These are phyloP conservation scores for Amorpha juglandis DNA, from an alignment of 2,888 invertebrate species.

Conservation along the genomic window DNA sequence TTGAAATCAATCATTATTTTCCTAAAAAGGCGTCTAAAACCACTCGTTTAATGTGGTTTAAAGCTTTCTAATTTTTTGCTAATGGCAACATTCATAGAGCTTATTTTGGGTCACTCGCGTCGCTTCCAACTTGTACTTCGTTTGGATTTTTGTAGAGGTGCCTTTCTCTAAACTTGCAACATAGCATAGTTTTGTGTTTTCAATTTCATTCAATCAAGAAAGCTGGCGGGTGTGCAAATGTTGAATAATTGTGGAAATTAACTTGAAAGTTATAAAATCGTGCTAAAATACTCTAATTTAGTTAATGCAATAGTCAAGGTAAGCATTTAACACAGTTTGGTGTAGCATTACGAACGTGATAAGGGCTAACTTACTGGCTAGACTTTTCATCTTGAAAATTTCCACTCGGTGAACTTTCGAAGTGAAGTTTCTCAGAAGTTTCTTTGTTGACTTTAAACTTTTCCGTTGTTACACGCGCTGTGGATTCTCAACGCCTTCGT, in stretches of 20 bases:
- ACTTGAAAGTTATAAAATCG: slow-evolving; percentile 55
- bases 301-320: slow-evolving; percentile 82
- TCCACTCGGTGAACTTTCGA: slow-evolving; percentile 81
- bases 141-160: slow-evolving; percentile 80
- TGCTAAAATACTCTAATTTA: slow-evolving; percentile 60
- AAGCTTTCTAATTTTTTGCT: slow-evolving; percentile 65
- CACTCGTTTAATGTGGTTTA: slow-evolving; percentile 36
- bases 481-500: slow-evolving; percentile 57
- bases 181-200: slow-evolving; percentile 81
- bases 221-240: slow-evolving; percentile 84
- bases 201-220: slow-evolving; percentile 75
- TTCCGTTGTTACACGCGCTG: slow-evolving; percentile 58
- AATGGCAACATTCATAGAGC: slow-evolving; percentile 78
- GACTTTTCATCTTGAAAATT: slow-evolving; percentile 85
- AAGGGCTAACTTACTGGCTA: slow-evolving; percentile 72
- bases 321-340: slow-evolving; percentile 60
- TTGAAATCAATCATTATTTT: background rate
- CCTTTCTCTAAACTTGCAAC: slow-evolving; percentile 84
- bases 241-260: slow-evolving; percentile 65
- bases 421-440: slow-evolving; percentile 78
- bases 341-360: slow-evolving; percentile 59
- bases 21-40: background rate
- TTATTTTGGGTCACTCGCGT: slow-evolving; percentile 85
- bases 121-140: slow-evolving; percentile 81
- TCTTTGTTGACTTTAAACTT: slow-evolving; percentile 72